Base-by-base conservation (phyloP, 2,888 invertebrate genomes). In the Osmoderma eremita region DNA sequence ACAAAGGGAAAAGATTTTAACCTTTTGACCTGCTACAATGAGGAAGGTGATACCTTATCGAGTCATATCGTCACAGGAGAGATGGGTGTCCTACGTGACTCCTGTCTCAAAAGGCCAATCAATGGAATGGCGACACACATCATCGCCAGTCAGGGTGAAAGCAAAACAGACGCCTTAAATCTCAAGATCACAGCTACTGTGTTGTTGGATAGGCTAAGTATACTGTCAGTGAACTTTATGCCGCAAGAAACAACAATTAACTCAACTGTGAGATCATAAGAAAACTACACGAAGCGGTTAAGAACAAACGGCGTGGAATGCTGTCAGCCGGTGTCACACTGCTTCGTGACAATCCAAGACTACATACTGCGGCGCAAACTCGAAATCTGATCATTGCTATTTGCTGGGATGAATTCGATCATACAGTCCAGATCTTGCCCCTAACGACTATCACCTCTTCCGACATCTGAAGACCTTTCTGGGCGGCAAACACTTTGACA, bases 321-420 rank as follows among this genome's bases (percentile, higher is more conserved):
- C 24, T 64, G 42, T 48, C 24, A 45, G 24, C 53, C 2, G 24
- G 3, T 53, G n/a, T 24, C 42, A 30, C 53, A 15, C 13, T 63
- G 63, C 10, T 63, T 41, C 24, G 18, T 45, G 45, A 41, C 51
- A 63, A 63, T 63, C 10, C 51, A 51, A 24, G 39, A 54, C 36
- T 24, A 54, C 22, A 15, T 54, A 54, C 30, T 64, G 30, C 13
- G 18, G 36, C 30, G 30, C 38, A 22, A 63, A 63, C n/a, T 39
- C n/a, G 24, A 38, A 41, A 42, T 22, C 41, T 39, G 41, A 39
- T 18, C 63, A 30, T 12, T 36, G 30, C 49, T 49, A 49, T 63
- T 39, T 6, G 50, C 18, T 63, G 51, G 15, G 30, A 63, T 12
- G 36, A 50, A 63, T 38, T 49, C 38, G 15, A 17, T 17, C 18